Conservation (phyloP, 2,888 invertebrate genomes). For the Mactromeris polynyma region DNA sequence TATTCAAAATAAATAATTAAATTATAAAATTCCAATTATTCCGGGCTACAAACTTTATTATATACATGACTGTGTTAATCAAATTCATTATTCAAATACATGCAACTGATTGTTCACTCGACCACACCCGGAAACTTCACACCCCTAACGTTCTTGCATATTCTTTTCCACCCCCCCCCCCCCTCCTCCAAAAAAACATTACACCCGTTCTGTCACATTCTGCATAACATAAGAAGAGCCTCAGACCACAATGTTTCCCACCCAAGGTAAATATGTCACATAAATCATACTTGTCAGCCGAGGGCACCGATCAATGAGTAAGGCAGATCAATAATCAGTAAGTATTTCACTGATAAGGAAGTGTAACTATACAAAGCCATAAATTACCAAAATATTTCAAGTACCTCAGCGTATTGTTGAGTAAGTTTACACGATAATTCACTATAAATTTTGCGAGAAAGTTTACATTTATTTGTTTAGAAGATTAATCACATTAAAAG, state of each 20-base stretch:
- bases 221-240: not conserved
- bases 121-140: no score
- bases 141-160: no score
- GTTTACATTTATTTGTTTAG: no score
- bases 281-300: not conserved
- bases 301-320: not conserved
- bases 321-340: not conserved
- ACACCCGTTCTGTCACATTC: not conserved
- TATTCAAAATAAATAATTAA: no score
- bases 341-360: not conserved
- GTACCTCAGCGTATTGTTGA: not conserved
- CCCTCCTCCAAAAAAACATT: no score
- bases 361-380: not conserved
- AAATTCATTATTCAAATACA: no score
- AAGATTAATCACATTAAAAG: no score
- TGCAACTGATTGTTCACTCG: no score
- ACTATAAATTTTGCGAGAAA: not conserved
- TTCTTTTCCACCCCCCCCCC: no score
- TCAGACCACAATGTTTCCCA: not conserved
- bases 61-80: no score
- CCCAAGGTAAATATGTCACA: not conserved
- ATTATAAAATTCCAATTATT: not conserved
- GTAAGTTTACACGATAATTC: not conserved
- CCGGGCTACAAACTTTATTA: not conserved
- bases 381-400: slow-evolving; percentile 1